Percentiles rank a stretch among this genome's conserved stretches.
phyloP scores from a whole-genome alignment of 2,797 vertebrate genomes.

The Choloepus didactylus region DNA sequence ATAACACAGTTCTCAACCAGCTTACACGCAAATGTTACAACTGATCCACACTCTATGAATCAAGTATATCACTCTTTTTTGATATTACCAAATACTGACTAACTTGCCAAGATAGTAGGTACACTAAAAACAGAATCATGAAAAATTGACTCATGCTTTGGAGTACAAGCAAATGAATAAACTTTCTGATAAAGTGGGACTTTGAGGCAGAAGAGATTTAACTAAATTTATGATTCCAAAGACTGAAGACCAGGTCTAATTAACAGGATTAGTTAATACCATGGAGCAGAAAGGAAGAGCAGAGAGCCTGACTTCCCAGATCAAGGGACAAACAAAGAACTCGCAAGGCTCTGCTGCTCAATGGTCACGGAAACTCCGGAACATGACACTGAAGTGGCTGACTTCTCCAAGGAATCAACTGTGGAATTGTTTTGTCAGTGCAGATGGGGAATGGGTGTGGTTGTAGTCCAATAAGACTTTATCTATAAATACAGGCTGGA shows the following conservation, averaged over 20 bases:
- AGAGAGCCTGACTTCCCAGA: not conserved
- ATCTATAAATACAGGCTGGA: not conserved
- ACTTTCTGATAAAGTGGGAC: not conserved
- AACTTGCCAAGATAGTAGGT: not conserved
- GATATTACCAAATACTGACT: not conserved
- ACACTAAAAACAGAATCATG: not conserved
- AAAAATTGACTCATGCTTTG: not conserved
- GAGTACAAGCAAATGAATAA: not conserved
- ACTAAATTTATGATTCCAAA: not conserved
- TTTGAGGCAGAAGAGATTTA: not conserved
- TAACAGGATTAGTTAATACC: fast-evolving
- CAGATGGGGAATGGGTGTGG: fast-evolving
- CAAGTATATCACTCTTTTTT: not conserved
- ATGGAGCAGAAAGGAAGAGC: fast-evolving
- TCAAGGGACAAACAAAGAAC: not conserved
- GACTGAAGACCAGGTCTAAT: not conserved
- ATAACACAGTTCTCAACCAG: not conserved
- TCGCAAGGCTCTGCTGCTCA: not conserved
- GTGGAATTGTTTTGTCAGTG: not conserved
- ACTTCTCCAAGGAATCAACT: not conserved
- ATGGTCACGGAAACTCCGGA: not conserved
- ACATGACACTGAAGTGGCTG: not conserved
- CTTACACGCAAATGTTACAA: not conserved
- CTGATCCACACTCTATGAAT: not conserved
- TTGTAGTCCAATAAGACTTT: not conserved